Percentiles rank a stretch among this genome's conserved stretches.
phyloP scores from a whole-genome alignment of 2,113 vertebrate species.

The Bos taurus region DNA sequence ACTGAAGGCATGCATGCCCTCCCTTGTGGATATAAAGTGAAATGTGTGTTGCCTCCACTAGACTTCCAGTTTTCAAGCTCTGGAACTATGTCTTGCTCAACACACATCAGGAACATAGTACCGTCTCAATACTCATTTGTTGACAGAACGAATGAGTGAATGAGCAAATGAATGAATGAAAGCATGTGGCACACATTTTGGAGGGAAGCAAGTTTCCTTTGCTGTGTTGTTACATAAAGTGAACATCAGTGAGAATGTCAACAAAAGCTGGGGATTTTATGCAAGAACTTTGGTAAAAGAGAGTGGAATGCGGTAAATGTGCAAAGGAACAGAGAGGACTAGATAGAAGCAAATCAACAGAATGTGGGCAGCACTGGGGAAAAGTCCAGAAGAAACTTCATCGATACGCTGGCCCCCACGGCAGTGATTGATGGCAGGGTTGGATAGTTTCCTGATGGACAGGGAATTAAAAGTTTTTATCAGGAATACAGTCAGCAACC shows the following conservation, averaged over 20 bases:
- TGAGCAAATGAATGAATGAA: not conserved
- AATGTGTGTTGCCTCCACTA: not conserved
- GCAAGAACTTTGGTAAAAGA: not conserved
- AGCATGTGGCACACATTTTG: not conserved
- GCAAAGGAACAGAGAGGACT: not conserved
- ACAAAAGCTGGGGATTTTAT: not conserved
- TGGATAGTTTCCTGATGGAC: not conserved
- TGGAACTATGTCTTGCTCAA: not conserved
- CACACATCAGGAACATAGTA: not conserved
- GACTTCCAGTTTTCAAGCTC: not conserved
- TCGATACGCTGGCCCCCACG: not conserved
- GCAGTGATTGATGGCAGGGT: not conserved
- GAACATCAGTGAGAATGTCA: not conserved
- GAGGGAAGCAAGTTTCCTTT: not conserved
- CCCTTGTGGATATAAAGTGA: not conserved
- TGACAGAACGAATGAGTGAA: not conserved
- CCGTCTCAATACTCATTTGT: not conserved
- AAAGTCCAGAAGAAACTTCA: not conserved
- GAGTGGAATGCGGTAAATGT: not conserved
- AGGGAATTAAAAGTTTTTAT: not conserved
- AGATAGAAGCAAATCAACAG: not conserved
- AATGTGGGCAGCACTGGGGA: not conserved
- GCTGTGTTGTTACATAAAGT: not conserved
- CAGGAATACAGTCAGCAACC: not conserved
- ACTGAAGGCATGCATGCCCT: not conserved